Conservation (phyloP, 2,797 vertebrate species). For the Malacoraja senta region DNA sequence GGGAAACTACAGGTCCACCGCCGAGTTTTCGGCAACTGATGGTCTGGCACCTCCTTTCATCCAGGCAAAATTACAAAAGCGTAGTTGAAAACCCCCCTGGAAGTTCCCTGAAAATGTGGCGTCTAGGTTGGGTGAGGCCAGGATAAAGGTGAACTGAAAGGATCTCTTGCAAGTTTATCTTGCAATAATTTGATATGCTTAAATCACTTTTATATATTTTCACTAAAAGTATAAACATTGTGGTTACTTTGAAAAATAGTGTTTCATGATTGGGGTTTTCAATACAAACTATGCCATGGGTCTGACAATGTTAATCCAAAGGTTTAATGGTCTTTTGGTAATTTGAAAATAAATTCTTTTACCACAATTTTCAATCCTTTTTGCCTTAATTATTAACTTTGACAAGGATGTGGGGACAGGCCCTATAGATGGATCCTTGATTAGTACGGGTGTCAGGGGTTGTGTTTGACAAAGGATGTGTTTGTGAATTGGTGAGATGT, state of each 20-base stretch:
- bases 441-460: too few species aligned
- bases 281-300: neutral
- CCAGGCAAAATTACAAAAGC: too few species aligned
- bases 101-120: too few species aligned
- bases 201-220: slow-evolving; percentile 19
- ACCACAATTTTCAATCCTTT: neutral
- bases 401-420: too few species aligned
- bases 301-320: neutral
- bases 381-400: neutral
- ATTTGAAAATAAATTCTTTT: slow-evolving; percentile 8
- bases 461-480: neutral
- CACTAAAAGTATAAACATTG: neutral
- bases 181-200: neutral
- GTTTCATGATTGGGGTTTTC: neutral
- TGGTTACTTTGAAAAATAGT: neutral
- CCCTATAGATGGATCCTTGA: too few species aligned
- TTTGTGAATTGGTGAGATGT: too few species aligned
- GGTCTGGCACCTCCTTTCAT: too few species aligned
- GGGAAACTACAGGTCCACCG: too few species aligned
- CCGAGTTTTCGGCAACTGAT: too few species aligned
- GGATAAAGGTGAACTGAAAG: neutral
- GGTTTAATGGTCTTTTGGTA: neutral
- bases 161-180: neutral
- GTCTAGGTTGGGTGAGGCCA: too few species aligned
- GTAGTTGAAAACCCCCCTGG: too few species aligned